Conservation (phyloP, 53 echinoderm and acorn worm species). For the Patiria pectinifera region DNA sequence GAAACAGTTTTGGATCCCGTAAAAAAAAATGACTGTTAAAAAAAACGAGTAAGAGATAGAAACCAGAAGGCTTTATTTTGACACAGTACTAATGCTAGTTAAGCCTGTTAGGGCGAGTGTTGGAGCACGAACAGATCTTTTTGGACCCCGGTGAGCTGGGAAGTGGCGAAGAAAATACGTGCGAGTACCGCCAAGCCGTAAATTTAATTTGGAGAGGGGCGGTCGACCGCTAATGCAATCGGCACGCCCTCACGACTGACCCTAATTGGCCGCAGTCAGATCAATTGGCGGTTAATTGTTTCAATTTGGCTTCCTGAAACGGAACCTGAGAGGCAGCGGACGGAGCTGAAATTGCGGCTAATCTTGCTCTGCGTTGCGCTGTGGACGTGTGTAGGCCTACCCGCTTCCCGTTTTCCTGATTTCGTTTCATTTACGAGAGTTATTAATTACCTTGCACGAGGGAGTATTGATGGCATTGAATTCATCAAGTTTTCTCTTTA, state of each 20-base stretch:
- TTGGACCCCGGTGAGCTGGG: background rate
- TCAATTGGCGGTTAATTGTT: constrained; percentile 31
- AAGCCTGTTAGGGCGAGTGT: background rate
- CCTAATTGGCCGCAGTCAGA: constrained; percentile 25
- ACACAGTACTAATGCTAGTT: background rate
- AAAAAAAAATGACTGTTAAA: no score
- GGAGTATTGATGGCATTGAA: no score
- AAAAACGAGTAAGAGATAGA: no score
- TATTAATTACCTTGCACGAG: no score
- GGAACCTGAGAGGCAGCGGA: background rate
- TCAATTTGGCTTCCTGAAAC: background rate
- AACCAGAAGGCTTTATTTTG: background rate
- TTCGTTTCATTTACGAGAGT: background rate
- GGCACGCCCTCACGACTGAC: background rate
- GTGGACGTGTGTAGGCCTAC: background rate
- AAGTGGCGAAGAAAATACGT: background rate
- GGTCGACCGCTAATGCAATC: constrained; percentile 15
- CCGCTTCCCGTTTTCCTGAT: background rate
- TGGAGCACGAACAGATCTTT: background rate
- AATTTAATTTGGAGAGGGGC: constrained; percentile 9
- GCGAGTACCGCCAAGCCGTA: background rate
- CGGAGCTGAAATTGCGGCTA: background rate
- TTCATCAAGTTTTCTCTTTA: no score
- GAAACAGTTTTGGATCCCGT: no score
- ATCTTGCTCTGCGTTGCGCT: background rate